Base-by-base conservation (phyloP, 2,888 invertebrate species). In the Gryllus longicercus region DNA sequence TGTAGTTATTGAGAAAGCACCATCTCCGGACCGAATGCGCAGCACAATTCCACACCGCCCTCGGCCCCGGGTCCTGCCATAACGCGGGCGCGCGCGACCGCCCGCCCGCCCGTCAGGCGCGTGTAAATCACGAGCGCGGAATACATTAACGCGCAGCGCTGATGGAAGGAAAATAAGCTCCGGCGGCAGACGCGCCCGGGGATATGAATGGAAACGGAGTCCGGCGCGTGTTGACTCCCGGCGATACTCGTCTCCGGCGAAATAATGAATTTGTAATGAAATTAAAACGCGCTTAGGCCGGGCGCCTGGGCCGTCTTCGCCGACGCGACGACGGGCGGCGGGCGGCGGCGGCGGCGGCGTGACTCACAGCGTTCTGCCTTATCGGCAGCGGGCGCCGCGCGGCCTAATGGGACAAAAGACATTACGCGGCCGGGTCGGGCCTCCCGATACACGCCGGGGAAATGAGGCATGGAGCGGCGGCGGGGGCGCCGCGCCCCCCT, bases 401-500 rank as follows among this genome's bases (percentile, higher is more conserved):
- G 21, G 51, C 77, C 74, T 80, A 75, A 80, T 78, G 80, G 80
- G 78, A 80, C 80, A 80, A 80, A 80, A 75, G 78, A 80, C 80
- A 80, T 80, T 78, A 78, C 81, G 79, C 21, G 80, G 50, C 18
- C 18, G 18, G 77, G 49, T n/a, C 38, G 77, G 77, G 77, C 63
- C 63, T 11, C 63, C 78, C 79, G 79, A 82, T 82, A 79, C 79
- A 77, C 77, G 74, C 50, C 76, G 21, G 79, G 82, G 82, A 82
- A 82, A 82, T 82, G 82, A 80, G 82, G 78, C 80, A 79, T 80
- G 81, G 78, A 81, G 49, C 77, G 49, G 77, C 50, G 49, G 77
- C 16, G 77, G 50, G 18, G 14, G 21, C 21, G 75, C 16, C n/a
- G 75, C 18, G 12, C 4, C 75, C 38, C 75, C 38, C 23, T 75